phyloP scores from a whole-genome alignment of 2,888 invertebrate species.

The Thereva unica region DNA sequence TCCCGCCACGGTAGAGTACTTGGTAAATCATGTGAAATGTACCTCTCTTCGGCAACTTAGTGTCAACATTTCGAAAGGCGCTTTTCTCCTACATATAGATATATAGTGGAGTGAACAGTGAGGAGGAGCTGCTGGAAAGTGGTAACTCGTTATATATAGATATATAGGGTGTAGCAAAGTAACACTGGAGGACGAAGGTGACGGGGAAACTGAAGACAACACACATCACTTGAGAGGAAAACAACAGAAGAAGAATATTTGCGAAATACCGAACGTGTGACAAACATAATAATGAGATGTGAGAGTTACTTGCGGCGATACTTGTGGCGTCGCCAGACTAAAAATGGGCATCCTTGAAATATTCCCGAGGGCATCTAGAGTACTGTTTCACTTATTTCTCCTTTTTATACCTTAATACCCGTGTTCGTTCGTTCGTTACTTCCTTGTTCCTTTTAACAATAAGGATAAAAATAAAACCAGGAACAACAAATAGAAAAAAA shows the following conservation, averaged over 20 bases:
- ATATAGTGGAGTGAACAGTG: no score
- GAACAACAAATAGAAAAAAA: no score
- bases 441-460: constrained; percentile 33
- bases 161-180: no score
- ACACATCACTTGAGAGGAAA: constrained; percentile 11
- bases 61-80: constrained; percentile 7
- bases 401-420: constrained; percentile 22
- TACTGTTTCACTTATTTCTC: constrained; percentile 38
- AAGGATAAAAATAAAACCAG: not conserved
- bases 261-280: constrained; percentile 35
- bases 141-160: no score
- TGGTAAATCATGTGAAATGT: constrained; percentile 26
- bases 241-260: constrained; percentile 20
- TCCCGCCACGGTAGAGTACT: constrained; percentile 6
- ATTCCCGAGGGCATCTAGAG: constrained; percentile 36
- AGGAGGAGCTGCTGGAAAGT: no score
- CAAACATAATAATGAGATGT: constrained; percentile 40
- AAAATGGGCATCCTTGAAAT: constrained; percentile 36
- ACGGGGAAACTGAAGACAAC: not conserved
- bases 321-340: constrained; percentile 36
- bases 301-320: constrained; percentile 37
- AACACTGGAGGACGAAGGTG: constrained; percentile 2
- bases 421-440: not conserved
- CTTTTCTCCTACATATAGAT: no score
- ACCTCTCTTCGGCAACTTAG: constrained; percentile 30